These are phyloP conservation scores for Nemotelus nigrinus DNA, from an alignment of 2,888 invertebrate species.

Conservation along the genomic window DNA sequence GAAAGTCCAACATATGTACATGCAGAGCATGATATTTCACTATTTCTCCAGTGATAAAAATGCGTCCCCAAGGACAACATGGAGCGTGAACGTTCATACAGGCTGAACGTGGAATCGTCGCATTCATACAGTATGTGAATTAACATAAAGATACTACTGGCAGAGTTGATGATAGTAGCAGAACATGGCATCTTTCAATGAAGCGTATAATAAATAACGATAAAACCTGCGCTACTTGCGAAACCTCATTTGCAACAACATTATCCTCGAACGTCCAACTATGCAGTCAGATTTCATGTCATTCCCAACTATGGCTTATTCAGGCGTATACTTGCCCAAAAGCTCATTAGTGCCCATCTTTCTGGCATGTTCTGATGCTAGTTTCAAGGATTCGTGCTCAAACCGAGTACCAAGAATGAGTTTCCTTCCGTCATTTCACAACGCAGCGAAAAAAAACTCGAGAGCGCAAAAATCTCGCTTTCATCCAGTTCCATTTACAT, in stretches of 20 bases:
- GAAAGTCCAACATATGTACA: no score
- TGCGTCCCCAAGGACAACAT: no score
- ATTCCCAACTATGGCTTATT: neutral
- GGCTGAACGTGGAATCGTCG: no score
- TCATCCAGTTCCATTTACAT: slow-evolving; percentile 18
- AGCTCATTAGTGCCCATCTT: slow-evolving; percentile 25
- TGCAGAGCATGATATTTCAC: no score
- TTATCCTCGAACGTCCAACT: neutral
- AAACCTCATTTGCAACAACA: neutral
- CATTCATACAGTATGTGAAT: no score
- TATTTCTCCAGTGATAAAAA: no score
- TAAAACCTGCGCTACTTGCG: slow-evolving; percentile 3
- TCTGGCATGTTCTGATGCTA: slow-evolving; percentile 5
- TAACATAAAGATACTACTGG: no score
- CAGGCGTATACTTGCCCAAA: neutral
- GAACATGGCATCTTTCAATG: neutral
- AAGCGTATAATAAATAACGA: slow-evolving; percentile 4
- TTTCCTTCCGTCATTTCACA: neutral
- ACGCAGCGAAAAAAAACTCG: neutral
- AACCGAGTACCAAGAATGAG: neutral
- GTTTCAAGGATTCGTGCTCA: neutral
- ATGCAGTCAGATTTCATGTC: neutral
- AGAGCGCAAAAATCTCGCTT: slow-evolving; percentile 2
- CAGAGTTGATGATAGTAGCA: no score
- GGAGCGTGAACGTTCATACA: no score